Base-by-base conservation (phyloP, 2,113 vertebrate species). In the Larimichthys polyactis region DNA sequence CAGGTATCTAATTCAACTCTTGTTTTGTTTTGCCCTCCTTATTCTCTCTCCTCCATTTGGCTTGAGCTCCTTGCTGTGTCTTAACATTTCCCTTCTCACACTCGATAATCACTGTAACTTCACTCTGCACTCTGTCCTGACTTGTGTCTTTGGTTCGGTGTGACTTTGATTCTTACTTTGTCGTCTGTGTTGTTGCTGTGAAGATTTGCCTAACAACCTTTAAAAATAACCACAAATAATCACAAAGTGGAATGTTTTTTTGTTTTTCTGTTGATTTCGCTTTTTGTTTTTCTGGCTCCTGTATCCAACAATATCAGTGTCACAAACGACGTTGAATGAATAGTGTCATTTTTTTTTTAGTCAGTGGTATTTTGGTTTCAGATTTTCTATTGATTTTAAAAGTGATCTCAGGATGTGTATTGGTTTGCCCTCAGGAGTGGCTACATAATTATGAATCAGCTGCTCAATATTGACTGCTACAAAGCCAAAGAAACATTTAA, bases 1-100 rank as follows among this genome's bases (percentile, higher is more conserved):
- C 95, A 96, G 96, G 96, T 97, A 97, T 96, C 94, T 95, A 86
- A 93, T 79, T 87, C 81, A 84, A 84, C 83, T 92, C 81, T 87
- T 82, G 67, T 74, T 90, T 89, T 64, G 55, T 75, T 82, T 43
- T 79, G 69, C 44, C 58, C 58, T 64, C 57, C 58, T 73, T 65
- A 65, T 63, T 76, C 62, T 74, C 78, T 81, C 59, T 73, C 68
- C 69, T 79, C 64, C 84, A 69, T 87, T 72, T 88, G 84, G 82
- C 80, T 85, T 87, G 78, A 90, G 62, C 80, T 85, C 88, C 79
- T 90, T 73, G 67, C 82, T 82, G 81, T 93, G 92, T 92, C 87
- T 78, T 86, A 89, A 88, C 92, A 88, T 90, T 84, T 77, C 68
- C 88, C 83, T 78, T 77, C 64, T 87, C 87, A 88, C 90, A 75